phyloP scores from a whole-genome alignment of 1,140 invertebrate genomes.

The Rhynchophorus ferrugineus region DNA sequence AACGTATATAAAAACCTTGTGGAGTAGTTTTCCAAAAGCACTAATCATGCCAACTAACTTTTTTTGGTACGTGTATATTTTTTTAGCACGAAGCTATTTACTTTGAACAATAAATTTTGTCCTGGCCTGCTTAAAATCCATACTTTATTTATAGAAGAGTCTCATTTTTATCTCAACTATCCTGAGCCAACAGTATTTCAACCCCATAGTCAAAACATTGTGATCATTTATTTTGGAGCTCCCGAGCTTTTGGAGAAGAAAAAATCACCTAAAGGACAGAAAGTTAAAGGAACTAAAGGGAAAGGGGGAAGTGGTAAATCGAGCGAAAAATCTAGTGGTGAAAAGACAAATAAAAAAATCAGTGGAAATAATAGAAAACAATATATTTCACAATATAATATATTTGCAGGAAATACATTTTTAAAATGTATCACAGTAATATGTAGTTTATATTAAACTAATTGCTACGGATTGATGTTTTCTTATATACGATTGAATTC shows the following conservation, averaged over 20 bases:
- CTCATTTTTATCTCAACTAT: constrained; percentile 6
- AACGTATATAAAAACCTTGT: too few relatives aligned
- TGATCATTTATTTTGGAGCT: constrained; percentile 14
- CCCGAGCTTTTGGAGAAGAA: constrained; percentile 8
- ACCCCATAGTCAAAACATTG: not conserved
- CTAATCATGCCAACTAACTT: too few relatives aligned
- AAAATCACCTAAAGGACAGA: constrained; percentile 5
- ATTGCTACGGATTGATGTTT: too few relatives aligned
- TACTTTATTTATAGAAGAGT: constrained; percentile 5
- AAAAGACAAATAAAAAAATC: too few relatives aligned
- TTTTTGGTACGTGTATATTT: too few relatives aligned
- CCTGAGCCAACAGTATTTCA: not conserved
- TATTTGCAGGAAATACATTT: constrained; percentile 15
- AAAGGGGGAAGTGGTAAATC: not conserved
- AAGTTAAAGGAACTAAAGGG: too few relatives aligned
- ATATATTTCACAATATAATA: constrained; percentile 23
- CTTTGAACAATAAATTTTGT: too few relatives aligned
- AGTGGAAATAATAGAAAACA: constrained; percentile 8
- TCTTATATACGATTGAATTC: not conserved
- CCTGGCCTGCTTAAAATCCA: too few relatives aligned
- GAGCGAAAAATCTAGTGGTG: not conserved
- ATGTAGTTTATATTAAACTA: not conserved
- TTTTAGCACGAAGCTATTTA: too few relatives aligned
- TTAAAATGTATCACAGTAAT: constrained; percentile 15
- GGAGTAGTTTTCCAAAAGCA: too few relatives aligned